Percentiles rank a stretch among this genome's conserved stretches.
Evolutionary conservation across 2,888 invertebrate species (phyloP).

Genomic region (Stenodema calcarata): DNA sequence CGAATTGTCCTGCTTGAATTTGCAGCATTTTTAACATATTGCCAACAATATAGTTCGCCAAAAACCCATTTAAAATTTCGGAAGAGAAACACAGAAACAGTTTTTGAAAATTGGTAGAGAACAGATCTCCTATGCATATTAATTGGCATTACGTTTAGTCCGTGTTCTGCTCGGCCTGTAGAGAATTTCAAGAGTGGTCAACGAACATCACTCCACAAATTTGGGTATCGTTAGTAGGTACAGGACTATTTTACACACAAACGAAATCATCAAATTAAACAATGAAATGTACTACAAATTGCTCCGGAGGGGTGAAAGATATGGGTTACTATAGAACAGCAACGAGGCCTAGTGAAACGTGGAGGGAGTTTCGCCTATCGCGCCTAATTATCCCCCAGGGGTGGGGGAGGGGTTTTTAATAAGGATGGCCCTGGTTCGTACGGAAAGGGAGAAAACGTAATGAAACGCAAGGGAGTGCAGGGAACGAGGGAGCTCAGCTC

Average conservation of each 20-base stretch:
- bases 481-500: not conserved
- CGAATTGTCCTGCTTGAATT: too few relatives aligned
- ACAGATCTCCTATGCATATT: too few relatives aligned
- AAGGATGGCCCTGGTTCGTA: not conserved
- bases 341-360: not conserved
- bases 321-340: not conserved
- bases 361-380: not conserved
- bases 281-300: not conserved
- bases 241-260: not conserved
- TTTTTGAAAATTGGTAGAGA: too few relatives aligned
- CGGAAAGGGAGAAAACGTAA: not conserved
- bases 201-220: too few relatives aligned
- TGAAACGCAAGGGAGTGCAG: not conserved
- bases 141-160: too few relatives aligned
- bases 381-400: not conserved
- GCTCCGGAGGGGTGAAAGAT: not conserved
- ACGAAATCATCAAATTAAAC: not conserved
- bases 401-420: not conserved
- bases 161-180: too few relatives aligned
- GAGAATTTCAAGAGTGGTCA: too few relatives aligned
- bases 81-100: too few relatives aligned
- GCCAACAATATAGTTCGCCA: too few relatives aligned
- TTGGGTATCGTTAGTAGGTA: too few relatives aligned
- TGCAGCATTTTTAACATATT: too few relatives aligned
- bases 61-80: too few relatives aligned